A percentile compares a stretch with the other conserved stretches of the same genome.
Conservation (phyloP, 1,140 invertebrate species). For the Drosophila serrata region DNA sequence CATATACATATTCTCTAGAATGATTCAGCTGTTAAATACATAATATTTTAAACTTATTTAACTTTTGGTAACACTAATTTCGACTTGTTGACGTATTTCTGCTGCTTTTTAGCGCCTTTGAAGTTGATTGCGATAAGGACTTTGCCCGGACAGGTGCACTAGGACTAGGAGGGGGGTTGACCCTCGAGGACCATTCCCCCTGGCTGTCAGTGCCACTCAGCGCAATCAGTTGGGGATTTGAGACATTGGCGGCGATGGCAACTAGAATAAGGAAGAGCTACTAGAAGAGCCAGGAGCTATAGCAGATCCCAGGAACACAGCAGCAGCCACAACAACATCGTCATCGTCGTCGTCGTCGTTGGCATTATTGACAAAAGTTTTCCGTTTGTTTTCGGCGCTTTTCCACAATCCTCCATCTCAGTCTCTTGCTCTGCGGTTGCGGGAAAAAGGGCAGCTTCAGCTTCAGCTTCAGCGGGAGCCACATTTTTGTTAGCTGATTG, state of each 20-base stretch:
- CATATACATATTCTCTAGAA: not conserved
- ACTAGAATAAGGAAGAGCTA: conserved; percentile 20
- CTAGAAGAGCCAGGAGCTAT: not conserved
- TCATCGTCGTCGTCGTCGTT: conserved; percentile 50
- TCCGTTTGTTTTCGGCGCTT: conserved; percentile 69
- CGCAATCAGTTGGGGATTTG: conserved; percentile 65
- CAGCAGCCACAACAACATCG: conserved; percentile 43
- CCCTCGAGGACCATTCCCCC: conserved; percentile 6
- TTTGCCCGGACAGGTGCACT: conserved; percentile 54
- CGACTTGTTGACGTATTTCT: not conserved
- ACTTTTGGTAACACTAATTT: not conserved
- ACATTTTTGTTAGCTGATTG: conserved; percentile 83
- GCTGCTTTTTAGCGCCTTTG: not conserved
- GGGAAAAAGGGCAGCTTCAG: conserved; percentile 22
- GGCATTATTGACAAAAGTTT: conserved; percentile 83
- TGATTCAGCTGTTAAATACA: not conserved
- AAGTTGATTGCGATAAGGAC: conserved; percentile 25
- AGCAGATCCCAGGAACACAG: conserved; percentile 13
- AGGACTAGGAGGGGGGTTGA: not conserved
- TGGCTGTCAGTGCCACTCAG: conserved; percentile 38
- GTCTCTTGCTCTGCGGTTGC: conserved; percentile 36
- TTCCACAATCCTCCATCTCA: conserved; percentile 21
- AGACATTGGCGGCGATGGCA: conserved; percentile 53
- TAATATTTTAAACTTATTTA: not conserved
- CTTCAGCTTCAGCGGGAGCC: conserved; percentile 31